A percentile compares a stretch with the other conserved stretches of the same genome.
phyloP scores from a whole-genome alignment of 2,797 vertebrate genomes.

The Nyctalus aviator region DNA sequence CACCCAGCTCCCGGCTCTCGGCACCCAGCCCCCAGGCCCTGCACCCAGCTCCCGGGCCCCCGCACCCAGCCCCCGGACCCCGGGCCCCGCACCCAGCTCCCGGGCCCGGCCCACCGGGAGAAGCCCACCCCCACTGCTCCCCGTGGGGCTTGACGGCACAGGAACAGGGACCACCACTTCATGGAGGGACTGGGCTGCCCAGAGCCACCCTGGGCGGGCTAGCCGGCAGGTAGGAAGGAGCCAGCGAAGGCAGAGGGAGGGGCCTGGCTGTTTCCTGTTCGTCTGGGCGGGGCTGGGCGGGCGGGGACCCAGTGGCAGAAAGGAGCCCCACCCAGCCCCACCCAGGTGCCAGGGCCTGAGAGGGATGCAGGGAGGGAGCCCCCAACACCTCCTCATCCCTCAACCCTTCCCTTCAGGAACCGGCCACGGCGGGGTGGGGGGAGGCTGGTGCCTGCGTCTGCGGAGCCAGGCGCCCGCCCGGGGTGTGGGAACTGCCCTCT shows the following conservation, averaged over 20 bases:
- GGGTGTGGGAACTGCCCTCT: background rate
- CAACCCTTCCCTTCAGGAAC: background rate
- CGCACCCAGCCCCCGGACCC: no score
- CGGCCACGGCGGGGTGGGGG: fast-evolving
- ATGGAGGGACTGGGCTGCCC: background rate
- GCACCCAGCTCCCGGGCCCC: no score
- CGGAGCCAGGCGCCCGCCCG: background rate
- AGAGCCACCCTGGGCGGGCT: background rate
- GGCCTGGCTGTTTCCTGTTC: slow-evolving; percentile 50
- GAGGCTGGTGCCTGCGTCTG: no score
- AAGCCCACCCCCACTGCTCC: background rate
- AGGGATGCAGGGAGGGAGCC: background rate
- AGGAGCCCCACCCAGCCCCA: slow-evolving; percentile 61
- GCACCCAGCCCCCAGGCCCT: background rate
- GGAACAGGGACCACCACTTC: background rate
- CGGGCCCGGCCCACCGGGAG: no score
- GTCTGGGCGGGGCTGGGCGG: slow-evolving; percentile 5
- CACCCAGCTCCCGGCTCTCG: no score
- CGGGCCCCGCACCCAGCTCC: no score
- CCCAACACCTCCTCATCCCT: background rate
- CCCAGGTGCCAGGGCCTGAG: slow-evolving; percentile 33
- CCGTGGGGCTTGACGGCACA: background rate
- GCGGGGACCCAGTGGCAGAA: slow-evolving; percentile 41
- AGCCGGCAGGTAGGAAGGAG: background rate
- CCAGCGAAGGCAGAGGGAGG: background rate